Evolutionary conservation across 2,888 invertebrate genomes (phyloP), one percentile per base, ranked within the genome.

Genomic region (Drosophila mayaguana): DNA sequence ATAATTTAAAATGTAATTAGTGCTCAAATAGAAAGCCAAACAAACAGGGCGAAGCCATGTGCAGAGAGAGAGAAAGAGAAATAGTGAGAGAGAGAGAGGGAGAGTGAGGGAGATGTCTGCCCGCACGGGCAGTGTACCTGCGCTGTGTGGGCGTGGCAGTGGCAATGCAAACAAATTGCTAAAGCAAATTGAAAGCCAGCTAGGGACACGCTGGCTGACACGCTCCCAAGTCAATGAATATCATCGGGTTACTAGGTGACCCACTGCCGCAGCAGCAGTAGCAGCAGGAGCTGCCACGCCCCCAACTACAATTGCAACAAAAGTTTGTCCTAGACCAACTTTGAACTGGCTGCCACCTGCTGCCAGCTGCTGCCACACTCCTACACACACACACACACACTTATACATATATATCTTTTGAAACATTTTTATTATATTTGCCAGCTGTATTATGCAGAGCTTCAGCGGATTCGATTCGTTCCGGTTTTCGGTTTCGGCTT

Each of bases 171-270:
- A 80, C 82, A 83, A 78, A 83, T 83, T 78, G 74, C 76, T 59
- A 73, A 73, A 76, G 72, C 66, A 76, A 80, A 77, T 75, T 75
- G 76, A 76, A 82, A 75, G 68, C 72, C 78, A 64, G 69, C 69
- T 34, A 53, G 71, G 68, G 46, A 56, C 63, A 50, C 42, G 63
- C 50, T 20, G 18, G 51, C 51, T 51, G 71, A 38, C 53, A 40
- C 54, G 55, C 79, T 72, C 77, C 78, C 81, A 80, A 85, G 75
- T 85, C 83, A 83, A 88, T 87, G 89, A 83, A 88, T 88, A 81
- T 83, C 91, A 88, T 64, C 90, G 77, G 90, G 90, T 90, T 90
- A 90, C 91, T 90, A 87, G 90, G 91, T 90, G 91, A 90, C 90
- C 90, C 89, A 90, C 77, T 90, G 81, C 78, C 82, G 45, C 38